A percentile compares a stretch with the other conserved stretches of the same genome.
These are phyloP conservation scores for Bufo bufo DNA, from an alignment of 2,113 vertebrate genomes.

Conservation along the genomic window DNA sequence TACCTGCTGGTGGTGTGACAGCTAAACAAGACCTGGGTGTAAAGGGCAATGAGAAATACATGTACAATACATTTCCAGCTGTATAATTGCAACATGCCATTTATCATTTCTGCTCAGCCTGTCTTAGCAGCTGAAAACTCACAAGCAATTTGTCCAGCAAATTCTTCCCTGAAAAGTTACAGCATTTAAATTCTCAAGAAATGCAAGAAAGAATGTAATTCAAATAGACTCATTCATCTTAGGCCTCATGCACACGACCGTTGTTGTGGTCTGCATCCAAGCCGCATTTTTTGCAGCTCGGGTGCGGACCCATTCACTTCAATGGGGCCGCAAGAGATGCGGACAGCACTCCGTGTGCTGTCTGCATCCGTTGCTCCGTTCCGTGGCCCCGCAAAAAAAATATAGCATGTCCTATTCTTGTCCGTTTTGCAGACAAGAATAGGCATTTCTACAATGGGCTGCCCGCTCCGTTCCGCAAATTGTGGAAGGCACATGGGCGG, in stretches of 20 bases:
- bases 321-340: no score
- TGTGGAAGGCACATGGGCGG: no score
- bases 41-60: slow-evolving; percentile 45
- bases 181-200: neutral
- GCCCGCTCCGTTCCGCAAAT: no score
- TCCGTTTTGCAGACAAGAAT: no score
- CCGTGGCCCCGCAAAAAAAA: no score
- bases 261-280: no score
- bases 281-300: no score
- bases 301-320: no score
- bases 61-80: slow-evolving; percentile 38
- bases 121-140: slow-evolving; percentile 16
- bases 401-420: no score
- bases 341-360: no score
- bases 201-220: neutral
- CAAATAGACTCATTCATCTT: neutral
- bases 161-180: slow-evolving; percentile 1
- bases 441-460: no score
- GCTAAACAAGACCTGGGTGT: slow-evolving; percentile 32
- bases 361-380: no score
- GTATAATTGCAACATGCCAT: slow-evolving; percentile 37
- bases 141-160: slow-evolving; percentile 30
- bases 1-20: slow-evolving; percentile 39
- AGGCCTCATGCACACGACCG: neutral
- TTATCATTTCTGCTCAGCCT: slow-evolving; percentile 44